These are phyloP conservation scores for Antheraea yamamai DNA, from an alignment of 2,888 invertebrate species.

Conservation along the genomic window DNA sequence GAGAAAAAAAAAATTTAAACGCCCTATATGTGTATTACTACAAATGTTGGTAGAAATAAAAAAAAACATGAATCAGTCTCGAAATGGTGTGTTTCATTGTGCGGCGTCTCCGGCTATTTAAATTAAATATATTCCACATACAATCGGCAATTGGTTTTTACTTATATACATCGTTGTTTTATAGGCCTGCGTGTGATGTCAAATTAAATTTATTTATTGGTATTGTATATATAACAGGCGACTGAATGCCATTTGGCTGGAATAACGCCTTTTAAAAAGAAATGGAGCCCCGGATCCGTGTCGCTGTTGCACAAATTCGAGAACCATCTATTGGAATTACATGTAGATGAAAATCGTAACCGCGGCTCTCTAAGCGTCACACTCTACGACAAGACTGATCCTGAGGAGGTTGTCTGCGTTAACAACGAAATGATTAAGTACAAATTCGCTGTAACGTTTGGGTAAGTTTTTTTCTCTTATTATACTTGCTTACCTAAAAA, in stretches of 20 bases:
- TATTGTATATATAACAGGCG: conserved; percentile 45
- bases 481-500: background rate
- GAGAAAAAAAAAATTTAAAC: too few species aligned
- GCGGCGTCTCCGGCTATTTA: too few species aligned
- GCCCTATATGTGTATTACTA: too few species aligned
- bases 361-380: conserved; percentile 60
- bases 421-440: conserved; percentile 68
- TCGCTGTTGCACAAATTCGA: conserved; percentile 51
- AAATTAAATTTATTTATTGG: background rate
- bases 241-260: conserved; percentile 70
- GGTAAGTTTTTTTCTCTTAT: conserved; percentile 45
- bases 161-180: too few species aligned
- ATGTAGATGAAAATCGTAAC: conserved; percentile 55
- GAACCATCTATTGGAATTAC: conserved; percentile 50
- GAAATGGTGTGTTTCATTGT: too few species aligned
- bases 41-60: too few species aligned
- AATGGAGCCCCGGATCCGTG: conserved; percentile 63
- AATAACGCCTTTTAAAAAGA: conserved; percentile 64
- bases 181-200: too few species aligned
- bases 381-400: conserved; percentile 52
- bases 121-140: too few species aligned
- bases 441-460: conserved; percentile 67
- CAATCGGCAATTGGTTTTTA: too few species aligned
- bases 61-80: too few species aligned
- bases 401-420: conserved; percentile 55